A percentile compares a stretch with the other conserved stretches of the same genome.
These are phyloP conservation scores for Epizoanthus illoricatus DNA, from an alignment of 92 coral and sea anemone genomes.

Conservation along the genomic window DNA sequence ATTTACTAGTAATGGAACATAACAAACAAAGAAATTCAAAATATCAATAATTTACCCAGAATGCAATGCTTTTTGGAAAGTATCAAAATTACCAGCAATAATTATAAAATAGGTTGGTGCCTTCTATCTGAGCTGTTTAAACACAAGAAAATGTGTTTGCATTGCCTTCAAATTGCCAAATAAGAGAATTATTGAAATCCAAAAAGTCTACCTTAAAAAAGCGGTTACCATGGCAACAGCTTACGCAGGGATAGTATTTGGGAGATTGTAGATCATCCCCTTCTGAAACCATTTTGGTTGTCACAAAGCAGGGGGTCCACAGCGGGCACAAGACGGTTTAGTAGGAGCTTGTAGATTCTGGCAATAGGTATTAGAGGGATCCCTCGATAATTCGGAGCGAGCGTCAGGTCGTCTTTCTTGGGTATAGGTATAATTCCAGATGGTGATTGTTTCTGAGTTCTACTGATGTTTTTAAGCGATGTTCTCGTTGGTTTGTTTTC, in stretches of 20 bases:
- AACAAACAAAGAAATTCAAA: too few species aligned
- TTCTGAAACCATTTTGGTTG: constrained; percentile 45
- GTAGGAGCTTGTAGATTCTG: constrained; percentile 47
- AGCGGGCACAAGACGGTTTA: constrained; percentile 50
- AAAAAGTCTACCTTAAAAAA: too few species aligned
- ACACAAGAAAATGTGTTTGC: too few species aligned
- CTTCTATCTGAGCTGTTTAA: too few species aligned
- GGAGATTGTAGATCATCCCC: constrained; percentile 52
- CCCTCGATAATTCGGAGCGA: constrained; percentile 41
- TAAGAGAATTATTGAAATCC: too few species aligned
- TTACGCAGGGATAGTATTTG: constrained; percentile 38
- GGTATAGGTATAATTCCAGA: constrained; percentile 48
- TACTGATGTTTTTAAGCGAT: constrained; percentile 6
- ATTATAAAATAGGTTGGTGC: too few species aligned
- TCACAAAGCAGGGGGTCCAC: constrained; percentile 44
- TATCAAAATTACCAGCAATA: too few species aligned
- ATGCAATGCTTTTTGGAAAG: too few species aligned
- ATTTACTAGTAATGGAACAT: too few species aligned
- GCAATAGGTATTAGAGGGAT: constrained; percentile 46
- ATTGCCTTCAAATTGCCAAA: too few species aligned
- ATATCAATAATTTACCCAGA: too few species aligned
- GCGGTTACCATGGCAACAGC: too few species aligned
- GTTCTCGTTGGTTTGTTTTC: constrained; percentile 17
- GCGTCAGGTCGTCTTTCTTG: constrained; percentile 50
- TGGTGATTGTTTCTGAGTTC: constrained; percentile 16